A percentile compares a stretch with the other conserved stretches of the same genome.
These are phyloP conservation scores for Arvicola amphibius DNA, from an alignment of 2,797 vertebrate species.

Conservation along the genomic window DNA sequence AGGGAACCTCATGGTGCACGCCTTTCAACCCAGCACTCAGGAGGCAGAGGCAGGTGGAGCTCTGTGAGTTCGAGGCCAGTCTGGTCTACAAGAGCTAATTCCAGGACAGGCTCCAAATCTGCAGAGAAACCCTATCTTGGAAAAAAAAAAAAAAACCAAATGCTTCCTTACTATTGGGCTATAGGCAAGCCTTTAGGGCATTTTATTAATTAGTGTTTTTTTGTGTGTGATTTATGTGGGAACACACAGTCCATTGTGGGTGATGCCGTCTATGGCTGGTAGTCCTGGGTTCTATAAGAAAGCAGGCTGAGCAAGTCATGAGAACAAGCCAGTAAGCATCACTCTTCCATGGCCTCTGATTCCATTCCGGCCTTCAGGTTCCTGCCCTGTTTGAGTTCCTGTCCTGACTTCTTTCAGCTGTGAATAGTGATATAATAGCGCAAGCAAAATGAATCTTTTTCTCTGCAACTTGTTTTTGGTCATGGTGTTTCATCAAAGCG, in stretches of 20 bases:
- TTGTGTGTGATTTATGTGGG: not conserved
- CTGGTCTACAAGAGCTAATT: too few species aligned
- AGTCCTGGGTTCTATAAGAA: not conserved
- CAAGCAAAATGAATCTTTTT: not conserved
- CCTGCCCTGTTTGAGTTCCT: not conserved
- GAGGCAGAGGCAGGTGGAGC: too few species aligned
- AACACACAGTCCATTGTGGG: not conserved
- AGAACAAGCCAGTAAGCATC: too few species aligned
- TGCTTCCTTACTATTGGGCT: not conserved
- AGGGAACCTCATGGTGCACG: not conserved
- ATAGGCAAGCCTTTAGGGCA: not conserved
- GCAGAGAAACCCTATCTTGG: too few species aligned
- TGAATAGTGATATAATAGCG: not conserved
- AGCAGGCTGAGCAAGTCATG: not conserved
- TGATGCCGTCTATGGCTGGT: too few species aligned
- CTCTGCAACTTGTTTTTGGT: not conserved
- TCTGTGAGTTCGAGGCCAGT: too few species aligned
- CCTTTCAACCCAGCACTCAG: too few species aligned
- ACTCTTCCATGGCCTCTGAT: not conserved
- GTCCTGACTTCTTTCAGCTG: not conserved
- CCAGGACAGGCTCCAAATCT: too few species aligned
- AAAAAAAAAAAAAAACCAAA: not conserved
- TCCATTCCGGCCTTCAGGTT: not conserved
- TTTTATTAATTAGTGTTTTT: not conserved
- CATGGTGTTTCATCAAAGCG: not conserved